Evolutionary conservation across 2,888 invertebrate genomes (phyloP).

Genomic region (Scrobipalpa costella): DNA sequence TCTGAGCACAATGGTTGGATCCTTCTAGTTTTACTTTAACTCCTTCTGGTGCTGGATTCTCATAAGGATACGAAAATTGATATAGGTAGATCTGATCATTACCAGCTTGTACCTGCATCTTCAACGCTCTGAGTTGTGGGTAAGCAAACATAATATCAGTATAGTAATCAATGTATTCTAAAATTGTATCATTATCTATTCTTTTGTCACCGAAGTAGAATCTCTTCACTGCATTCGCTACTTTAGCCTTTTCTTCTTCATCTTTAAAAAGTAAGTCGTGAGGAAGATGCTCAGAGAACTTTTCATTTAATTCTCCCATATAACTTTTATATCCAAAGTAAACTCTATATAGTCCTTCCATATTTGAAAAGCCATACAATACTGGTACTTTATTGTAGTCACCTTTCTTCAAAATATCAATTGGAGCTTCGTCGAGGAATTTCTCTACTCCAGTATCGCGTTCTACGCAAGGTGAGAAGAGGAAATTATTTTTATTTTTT

Average conservation of each 20-base stretch:
- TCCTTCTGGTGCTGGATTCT: constrained; percentile 2
- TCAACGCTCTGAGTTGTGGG: constrained; percentile 39
- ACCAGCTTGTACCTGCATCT: constrained; percentile 40
- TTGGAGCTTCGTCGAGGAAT: constrained; percentile 49
- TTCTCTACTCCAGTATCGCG: constrained; percentile 36
- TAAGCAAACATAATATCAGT: constrained; percentile 44
- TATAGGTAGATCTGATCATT: constrained; percentile 46
- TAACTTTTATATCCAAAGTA: constrained; percentile 40
- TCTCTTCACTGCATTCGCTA: constrained; percentile 44
- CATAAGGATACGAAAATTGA: constrained; percentile 40
- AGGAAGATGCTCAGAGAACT: constrained; percentile 55
- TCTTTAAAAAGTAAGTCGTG: constrained; percentile 50
- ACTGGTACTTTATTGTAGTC: constrained; percentile 47
- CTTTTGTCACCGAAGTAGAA: constrained; percentile 46
- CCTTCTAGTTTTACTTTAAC: constrained; percentile 14
- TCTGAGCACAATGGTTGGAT: constrained; percentile 26
- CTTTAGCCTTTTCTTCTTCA: constrained; percentile 43
- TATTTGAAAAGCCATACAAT: constrained; percentile 51
- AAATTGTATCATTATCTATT: constrained; percentile 38
- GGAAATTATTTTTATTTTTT: constrained; percentile 37
- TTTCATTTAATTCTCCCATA: constrained; percentile 46
- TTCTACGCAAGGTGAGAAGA: constrained; percentile 34
- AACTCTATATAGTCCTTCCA: constrained; percentile 51
- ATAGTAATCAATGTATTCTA: constrained; percentile 45
- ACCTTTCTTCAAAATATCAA: constrained; percentile 44